Percentiles rank a stretch among this genome's conserved stretches.
These are phyloP conservation scores for Ceyx margarethae DNA, from an alignment of 2,113 vertebrate genomes.

Conservation along the genomic window DNA sequence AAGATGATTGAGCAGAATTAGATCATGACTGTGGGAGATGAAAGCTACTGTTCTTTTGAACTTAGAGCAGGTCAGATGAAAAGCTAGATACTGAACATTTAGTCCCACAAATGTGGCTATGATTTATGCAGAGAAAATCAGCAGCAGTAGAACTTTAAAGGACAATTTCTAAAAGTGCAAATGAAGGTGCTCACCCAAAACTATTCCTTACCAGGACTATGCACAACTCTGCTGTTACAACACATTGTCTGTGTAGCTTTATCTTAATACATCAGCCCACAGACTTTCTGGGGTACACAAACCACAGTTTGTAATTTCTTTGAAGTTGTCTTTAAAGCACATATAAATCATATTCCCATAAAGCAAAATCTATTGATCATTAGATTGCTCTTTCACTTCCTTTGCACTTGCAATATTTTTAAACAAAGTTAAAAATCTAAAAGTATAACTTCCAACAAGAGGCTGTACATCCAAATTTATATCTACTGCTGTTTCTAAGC, in stretches of 20 bases:
- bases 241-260: background rate
- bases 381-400: background rate
- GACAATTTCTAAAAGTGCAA: background rate
- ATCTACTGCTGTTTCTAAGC: background rate
- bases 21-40: background rate
- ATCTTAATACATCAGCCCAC: background rate
- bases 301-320: background rate
- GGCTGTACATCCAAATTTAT: background rate
- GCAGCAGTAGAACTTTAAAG: background rate
- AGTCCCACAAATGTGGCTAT: background rate
- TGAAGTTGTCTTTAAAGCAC: background rate
- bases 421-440: background rate
- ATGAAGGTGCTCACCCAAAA: background rate
- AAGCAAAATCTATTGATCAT: background rate
- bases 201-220: background rate
- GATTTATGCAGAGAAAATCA: constrained; percentile 7
- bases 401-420: background rate
- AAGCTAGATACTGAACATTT: background rate
- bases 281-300: background rate
- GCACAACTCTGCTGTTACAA: background rate
- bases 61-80: background rate
- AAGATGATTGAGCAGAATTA: background rate
- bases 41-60: background rate
- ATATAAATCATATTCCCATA: background rate
- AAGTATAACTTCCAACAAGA: background rate